Conservation (phyloP, 1,140 invertebrate genomes). For the Apis dorsata region DNA sequence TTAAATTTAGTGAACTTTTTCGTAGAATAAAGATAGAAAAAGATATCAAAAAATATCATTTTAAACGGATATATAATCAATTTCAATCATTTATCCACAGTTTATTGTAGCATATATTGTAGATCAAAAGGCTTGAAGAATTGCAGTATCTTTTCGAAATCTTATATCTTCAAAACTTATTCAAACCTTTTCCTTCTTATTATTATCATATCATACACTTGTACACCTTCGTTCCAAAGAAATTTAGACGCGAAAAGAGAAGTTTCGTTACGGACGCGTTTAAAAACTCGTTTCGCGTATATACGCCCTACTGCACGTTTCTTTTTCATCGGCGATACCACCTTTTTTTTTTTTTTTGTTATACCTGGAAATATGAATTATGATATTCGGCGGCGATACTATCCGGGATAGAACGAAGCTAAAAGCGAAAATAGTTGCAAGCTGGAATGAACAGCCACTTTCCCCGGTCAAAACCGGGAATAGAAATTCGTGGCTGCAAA, state of each 20-base stretch:
- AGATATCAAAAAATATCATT: too few species aligned
- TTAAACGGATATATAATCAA: too few species aligned
- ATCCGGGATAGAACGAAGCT: slow-evolving; percentile 32
- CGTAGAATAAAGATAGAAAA: too few species aligned
- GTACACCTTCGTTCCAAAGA: neutral
- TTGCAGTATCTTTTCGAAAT: too few species aligned
- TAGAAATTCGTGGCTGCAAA: slow-evolving; percentile 74
- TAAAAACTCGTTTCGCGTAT: slow-evolving; percentile 11
- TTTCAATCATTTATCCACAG: too few species aligned
- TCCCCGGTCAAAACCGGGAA: slow-evolving; percentile 72
- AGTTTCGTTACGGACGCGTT: neutral
- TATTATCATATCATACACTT: neutral
- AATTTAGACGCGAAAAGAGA: neutral
- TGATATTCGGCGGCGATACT: slow-evolving; percentile 52
- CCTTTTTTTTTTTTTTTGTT: slow-evolving; percentile 24
- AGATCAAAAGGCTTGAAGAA: too few species aligned
- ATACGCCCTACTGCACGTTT: neutral
- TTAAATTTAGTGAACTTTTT: too few species aligned
- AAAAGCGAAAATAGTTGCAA: slow-evolving; percentile 73
- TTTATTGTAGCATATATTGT: too few species aligned
- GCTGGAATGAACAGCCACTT: slow-evolving; percentile 77
- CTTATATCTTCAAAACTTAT: too few species aligned
- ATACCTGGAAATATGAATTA: slow-evolving; percentile 55
- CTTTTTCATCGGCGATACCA: slow-evolving; percentile 3
- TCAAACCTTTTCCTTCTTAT: too few species aligned